Conservation (phyloP, 2,797 vertebrate genomes). For the Microtus agrestis region DNA sequence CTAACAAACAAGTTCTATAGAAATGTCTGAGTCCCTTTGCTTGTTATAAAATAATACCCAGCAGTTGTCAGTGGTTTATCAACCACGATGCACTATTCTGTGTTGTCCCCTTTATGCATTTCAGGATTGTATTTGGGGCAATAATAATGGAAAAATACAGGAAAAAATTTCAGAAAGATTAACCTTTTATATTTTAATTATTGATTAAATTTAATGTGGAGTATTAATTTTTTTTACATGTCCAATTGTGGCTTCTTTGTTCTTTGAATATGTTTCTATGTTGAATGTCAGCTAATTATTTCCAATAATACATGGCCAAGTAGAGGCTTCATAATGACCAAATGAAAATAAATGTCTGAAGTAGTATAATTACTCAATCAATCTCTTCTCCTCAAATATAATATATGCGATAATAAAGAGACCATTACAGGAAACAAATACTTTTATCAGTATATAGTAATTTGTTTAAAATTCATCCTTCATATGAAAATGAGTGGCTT, state of each 20-base stretch:
- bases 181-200: neutral
- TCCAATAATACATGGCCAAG: neutral
- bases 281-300: neutral
- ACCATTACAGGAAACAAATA: neutral
- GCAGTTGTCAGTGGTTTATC: neutral
- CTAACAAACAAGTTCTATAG: too few species aligned
- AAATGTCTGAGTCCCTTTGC: neutral
- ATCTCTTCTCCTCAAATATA: neutral
- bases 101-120: neutral
- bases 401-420: neutral
- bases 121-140: too few species aligned
- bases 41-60: too few species aligned
- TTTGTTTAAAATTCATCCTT: neutral
- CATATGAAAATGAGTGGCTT: neutral
- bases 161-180: neutral
- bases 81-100: too few species aligned
- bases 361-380: neutral
- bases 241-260: neutral
- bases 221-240: neutral
- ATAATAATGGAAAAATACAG: neutral
- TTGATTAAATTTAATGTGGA: neutral
- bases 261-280: neutral
- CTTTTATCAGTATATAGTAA: neutral
- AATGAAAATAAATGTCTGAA: neutral
- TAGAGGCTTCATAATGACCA: neutral